Evolutionary conservation across 2,797 vertebrate species (phyloP).

Genomic region (Hozukius guyotensis): DNA sequence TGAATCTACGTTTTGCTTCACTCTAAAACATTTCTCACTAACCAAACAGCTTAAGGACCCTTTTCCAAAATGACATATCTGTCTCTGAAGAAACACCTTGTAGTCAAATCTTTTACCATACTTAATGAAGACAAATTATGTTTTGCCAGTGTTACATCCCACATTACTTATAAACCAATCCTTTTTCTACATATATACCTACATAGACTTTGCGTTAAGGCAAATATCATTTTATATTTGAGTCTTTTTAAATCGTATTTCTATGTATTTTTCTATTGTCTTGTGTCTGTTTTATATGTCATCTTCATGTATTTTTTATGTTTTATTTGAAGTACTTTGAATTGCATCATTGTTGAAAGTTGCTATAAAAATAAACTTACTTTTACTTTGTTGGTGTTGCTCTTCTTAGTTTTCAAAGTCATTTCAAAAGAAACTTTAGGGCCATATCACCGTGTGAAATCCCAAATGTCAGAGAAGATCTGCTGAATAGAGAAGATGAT

Average conservation of each 20-base stretch:
- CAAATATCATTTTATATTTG: neutral
- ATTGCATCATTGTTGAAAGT: neutral
- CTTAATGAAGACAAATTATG: rapidly evolving
- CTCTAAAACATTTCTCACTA: too few species aligned
- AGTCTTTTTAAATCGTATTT: neutral
- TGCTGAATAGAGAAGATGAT: neutral
- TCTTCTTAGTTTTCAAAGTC: neutral
- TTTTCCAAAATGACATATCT: too few species aligned
- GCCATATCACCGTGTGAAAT: neutral
- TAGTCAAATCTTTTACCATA: too few species aligned
- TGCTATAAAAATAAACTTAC: neutral
- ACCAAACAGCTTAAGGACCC: too few species aligned
- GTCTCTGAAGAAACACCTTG: too few species aligned
- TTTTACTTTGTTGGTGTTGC: neutral
- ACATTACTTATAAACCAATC: neutral
- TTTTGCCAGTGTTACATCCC: neutral
- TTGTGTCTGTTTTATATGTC: neutral
- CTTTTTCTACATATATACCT: neutral
- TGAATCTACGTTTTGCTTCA: too few species aligned
- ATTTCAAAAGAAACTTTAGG: neutral
- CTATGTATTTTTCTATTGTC: neutral
- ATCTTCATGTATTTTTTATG: neutral
- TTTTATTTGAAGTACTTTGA: neutral
- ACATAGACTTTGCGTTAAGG: neutral
- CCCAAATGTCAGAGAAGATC: constrained; percentile 2